phyloP scores from a whole-genome alignment of 64 coral and sea anemone species.

The Montipora sp. region DNA sequence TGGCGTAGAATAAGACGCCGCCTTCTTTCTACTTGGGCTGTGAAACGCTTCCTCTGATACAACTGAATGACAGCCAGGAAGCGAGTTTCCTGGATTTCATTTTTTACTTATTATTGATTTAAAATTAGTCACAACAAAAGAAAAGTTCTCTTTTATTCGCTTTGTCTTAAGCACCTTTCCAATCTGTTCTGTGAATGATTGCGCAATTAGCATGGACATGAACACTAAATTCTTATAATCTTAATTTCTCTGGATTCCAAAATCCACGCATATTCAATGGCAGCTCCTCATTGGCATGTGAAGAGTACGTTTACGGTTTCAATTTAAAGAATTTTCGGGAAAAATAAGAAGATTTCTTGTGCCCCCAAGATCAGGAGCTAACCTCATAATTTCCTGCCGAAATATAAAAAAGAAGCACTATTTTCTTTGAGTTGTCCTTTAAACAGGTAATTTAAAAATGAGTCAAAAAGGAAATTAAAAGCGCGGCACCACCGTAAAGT shows the following conservation, averaged over 20 bases:
- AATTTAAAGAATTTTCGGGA: not conserved
- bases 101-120: conserved; percentile 27
- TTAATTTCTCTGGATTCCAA: conserved; percentile 11
- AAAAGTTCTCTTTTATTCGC: conserved; percentile 6
- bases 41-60: not conserved
- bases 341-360: not conserved
- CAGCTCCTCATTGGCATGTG: not conserved
- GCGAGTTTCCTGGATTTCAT: conserved; percentile 3
- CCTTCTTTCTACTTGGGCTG: not conserved
- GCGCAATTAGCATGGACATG: conserved; percentile 31
- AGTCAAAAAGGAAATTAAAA: not conserved
- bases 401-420: not conserved
- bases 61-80: conserved; percentile 34
- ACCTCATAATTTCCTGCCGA: too few species aligned
- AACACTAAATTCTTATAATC: not conserved
- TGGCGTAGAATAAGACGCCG: not conserved
- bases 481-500: not conserved
- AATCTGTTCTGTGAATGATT: not conserved
- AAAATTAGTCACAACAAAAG: conserved; percentile 15
- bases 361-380: not conserved
- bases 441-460: not conserved
- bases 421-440: not conserved
- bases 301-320: conserved; percentile 1
- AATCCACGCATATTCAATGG: not conserved
- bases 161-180: conserved; percentile 4